phyloP scores from a whole-genome alignment of 2,888 invertebrate species.

The Ormyrus labotus region DNA sequence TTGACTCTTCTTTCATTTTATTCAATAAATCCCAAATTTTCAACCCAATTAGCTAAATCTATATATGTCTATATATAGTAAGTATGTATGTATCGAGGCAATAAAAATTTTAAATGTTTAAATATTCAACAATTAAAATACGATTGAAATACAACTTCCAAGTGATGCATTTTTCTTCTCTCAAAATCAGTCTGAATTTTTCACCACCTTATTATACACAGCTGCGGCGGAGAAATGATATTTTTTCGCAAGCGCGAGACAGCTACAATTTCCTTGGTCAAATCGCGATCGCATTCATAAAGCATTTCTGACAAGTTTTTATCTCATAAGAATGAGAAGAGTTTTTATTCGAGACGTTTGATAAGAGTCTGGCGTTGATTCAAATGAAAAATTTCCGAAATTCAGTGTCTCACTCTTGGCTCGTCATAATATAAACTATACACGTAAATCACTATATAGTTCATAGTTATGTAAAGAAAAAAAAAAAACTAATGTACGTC shows the following conservation, averaged over 20 bases:
- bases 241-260: neutral
- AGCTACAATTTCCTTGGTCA: slow-evolving; percentile 46
- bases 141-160: slow-evolving; percentile 50
- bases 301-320: slow-evolving; percentile 44
- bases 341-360: slow-evolving; percentile 41
- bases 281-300: slow-evolving; percentile 31
- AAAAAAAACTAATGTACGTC: neutral
- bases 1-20: slow-evolving; percentile 30
- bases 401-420: slow-evolving; percentile 40
- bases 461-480: slow-evolving; percentile 34
- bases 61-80: neutral
- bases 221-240: neutral
- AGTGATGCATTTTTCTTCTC: slow-evolving; percentile 17
- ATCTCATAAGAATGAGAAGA: slow-evolving; percentile 42
- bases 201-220: neutral
- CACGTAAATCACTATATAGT: slow-evolving; percentile 40
- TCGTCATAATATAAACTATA: slow-evolving; percentile 36
- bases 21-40: slow-evolving; percentile 24
- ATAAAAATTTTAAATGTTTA: no score
- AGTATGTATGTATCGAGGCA: neutral
- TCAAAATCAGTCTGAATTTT: neutral
- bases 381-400: slow-evolving; percentile 39
- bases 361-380: slow-evolving; percentile 40
- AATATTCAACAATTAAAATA: neutral
- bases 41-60: neutral